A percentile compares a stretch with the other conserved stretches of the same genome.
These are phyloP conservation scores for Drosophila lutescens DNA, from an alignment of 2,888 invertebrate species.

Conservation along the genomic window DNA sequence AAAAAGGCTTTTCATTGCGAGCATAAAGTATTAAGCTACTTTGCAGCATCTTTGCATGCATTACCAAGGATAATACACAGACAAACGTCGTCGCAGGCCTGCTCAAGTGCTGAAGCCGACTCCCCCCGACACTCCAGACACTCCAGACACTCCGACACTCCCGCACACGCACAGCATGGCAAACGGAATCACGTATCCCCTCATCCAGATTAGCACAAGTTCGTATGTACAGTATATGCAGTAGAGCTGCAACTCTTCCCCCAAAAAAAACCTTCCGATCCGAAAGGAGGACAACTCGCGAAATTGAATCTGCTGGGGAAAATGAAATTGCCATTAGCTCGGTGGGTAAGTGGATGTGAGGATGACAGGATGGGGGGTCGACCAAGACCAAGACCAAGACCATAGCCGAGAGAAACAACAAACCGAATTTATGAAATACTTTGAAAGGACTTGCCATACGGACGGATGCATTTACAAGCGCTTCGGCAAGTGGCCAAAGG, in stretches of 20 bases:
- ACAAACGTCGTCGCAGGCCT: slow-evolving; percentile 50
- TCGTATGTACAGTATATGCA: neutral
- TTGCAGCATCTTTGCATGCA: slow-evolving; percentile 81
- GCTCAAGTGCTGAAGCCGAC: slow-evolving; percentile 1
- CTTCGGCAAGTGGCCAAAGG: slow-evolving; percentile 36
- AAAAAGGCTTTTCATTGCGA: slow-evolving; percentile 81
- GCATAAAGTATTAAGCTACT: slow-evolving; percentile 82
- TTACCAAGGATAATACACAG: slow-evolving; percentile 75
- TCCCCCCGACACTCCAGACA: neutral
- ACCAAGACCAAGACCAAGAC: slow-evolving; percentile 8
- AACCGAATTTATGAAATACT: slow-evolving; percentile 35
- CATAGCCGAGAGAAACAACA: slow-evolving; percentile 7
- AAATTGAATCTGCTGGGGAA: slow-evolving; percentile 73
- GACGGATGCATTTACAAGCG: slow-evolving; percentile 43
- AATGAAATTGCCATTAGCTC: slow-evolving; percentile 67
- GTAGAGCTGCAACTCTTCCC: slow-evolving; percentile 4
- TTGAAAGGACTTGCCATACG: slow-evolving; percentile 4
- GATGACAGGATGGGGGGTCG: neutral
- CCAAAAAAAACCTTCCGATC: neutral
- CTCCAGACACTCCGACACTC: neutral
- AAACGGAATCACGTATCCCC: slow-evolving; percentile 18
- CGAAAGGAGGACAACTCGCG: slow-evolving; percentile 56
- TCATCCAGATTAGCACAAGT: slow-evolving; percentile 13
- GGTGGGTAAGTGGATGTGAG: neutral
- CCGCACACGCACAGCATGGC: slow-evolving; percentile 4